Evolutionary conservation across 1,140 invertebrate genomes (phyloP).

Genomic region (Ostrea edulis): DNA sequence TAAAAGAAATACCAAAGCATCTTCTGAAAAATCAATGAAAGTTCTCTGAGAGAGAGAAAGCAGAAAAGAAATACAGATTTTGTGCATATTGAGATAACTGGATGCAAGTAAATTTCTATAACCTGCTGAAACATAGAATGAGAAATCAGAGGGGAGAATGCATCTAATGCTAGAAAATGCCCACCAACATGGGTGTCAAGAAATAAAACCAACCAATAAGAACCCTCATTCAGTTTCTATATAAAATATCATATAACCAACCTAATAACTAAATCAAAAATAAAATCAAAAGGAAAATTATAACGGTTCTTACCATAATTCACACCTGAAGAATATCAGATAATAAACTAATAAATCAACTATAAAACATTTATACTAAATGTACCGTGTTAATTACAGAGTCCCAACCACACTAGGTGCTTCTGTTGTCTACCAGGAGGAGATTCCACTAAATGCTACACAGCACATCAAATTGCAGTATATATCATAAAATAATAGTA

Average conservation of each 20-base stretch:
- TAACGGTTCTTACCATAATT: conserved; percentile 11
- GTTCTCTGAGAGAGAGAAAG: not conserved
- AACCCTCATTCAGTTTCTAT: not conserved
- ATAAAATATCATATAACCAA: not conserved
- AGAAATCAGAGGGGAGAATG: not conserved
- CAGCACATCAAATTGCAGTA: not conserved
- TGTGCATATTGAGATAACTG: not conserved
- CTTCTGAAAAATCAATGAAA: not conserved
- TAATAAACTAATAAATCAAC: not conserved
- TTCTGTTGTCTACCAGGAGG: too few species aligned
- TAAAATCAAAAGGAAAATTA: not conserved
- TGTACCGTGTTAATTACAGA: too few species aligned
- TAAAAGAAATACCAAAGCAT: not conserved
- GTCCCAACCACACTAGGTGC: too few species aligned
- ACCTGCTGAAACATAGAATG: not conserved
- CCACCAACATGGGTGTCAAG: not conserved
- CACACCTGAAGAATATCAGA: not conserved
- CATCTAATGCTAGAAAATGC: not conserved
- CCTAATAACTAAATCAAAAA: not conserved
- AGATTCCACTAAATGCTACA: too few species aligned
- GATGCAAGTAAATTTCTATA: not conserved
- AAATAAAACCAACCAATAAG: not conserved
- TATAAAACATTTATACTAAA: not conserved
- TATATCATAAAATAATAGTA: not conserved
- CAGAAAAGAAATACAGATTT: not conserved